phyloP scores from a whole-genome alignment of 1,140 invertebrate genomes.

The Andrena cerasifolii region DNA sequence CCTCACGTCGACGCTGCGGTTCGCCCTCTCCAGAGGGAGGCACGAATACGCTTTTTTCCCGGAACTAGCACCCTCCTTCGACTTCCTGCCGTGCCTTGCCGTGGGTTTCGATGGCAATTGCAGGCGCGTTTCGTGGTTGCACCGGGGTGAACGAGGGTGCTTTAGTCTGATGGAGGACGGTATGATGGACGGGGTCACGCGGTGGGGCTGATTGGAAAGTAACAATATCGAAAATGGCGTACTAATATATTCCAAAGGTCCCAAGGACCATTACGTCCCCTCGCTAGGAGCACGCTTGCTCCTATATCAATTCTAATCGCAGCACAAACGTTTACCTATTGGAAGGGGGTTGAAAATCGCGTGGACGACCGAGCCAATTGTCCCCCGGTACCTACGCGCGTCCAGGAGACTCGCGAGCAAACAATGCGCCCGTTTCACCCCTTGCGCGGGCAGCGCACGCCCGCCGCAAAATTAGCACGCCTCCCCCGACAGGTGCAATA shows the following conservation, averaged over 20 bases:
- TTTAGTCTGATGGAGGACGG: neutral
- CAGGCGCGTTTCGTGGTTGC: neutral
- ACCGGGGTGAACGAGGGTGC: neutral
- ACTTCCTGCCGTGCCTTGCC: slow-evolving; percentile 11
- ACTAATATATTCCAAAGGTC: too few species aligned
- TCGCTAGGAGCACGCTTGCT: too few species aligned
- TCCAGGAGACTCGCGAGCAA: neutral
- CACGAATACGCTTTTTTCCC: slow-evolving; percentile 12
- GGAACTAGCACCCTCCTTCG: slow-evolving; percentile 54
- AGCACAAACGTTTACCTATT: neutral
- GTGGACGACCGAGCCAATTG: neutral
- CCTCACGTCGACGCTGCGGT: slow-evolving; percentile 41
- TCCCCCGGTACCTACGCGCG: neutral
- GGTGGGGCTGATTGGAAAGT: too few species aligned
- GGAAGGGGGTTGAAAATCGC: neutral
- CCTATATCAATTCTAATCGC: too few species aligned
- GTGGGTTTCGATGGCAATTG: neutral
- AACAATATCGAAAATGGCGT: too few species aligned
- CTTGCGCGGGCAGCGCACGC: neutral
- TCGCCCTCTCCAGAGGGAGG: slow-evolving; percentile 43
- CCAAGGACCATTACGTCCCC: too few species aligned
- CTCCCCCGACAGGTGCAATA: slow-evolving; percentile 39
- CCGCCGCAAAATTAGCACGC: slow-evolving; percentile 28
- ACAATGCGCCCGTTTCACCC: slow-evolving; percentile 5
- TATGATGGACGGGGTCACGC: too few species aligned